Evolutionary conservation across 1,140 invertebrate species (phyloP), one percentile per base, ranked within the genome.

Genomic region (Maniola jurtina): DNA sequence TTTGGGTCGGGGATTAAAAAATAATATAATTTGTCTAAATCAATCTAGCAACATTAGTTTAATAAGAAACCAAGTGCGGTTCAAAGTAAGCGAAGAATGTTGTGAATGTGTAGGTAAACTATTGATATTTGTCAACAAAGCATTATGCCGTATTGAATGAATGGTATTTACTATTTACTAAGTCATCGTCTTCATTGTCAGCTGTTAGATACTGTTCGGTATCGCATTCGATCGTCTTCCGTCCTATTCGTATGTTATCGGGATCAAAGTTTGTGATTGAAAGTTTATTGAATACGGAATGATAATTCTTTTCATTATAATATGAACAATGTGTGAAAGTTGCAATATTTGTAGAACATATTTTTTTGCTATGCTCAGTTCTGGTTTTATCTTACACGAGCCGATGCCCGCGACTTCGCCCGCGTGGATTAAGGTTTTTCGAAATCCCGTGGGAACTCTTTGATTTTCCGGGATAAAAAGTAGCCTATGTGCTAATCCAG

Each of bases 101-200:
- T n/a, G n/a, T n/a, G n/a, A n/a, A n/a, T 86, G 81, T 66, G 40
- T 25, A 25, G 77, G 72, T 77, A 79, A 80, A 72, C 74, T 63
- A 77, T 68, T 65, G 60, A 73, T 81, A 79, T 82, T 86, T 84
- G 70, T 84, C 76, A 84, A 84, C 82, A 84, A 72, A 67, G 62
- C 72, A 67, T 75, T 72, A 70, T 71, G 68, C 71, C 63, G 58
- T 62, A 70, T 74, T 77, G 52, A 79, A 79, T 77, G 65, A 71
- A 61, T 66, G 52, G 73, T 73, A 72, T 64, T 76, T 73, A 70
- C 76, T 71, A 70, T 73, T 76, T 73, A 70, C 76, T 71, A 70
- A 72, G 69, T 73, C 68, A 67, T 67, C 55, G 47, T 48, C 13
- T 38, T 58, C 57, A 55, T 40, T 57, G 55, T 57, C 55, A 38